Conservation (phyloP, 2,888 invertebrate genomes). For the Sminthurinus aureus region DNA sequence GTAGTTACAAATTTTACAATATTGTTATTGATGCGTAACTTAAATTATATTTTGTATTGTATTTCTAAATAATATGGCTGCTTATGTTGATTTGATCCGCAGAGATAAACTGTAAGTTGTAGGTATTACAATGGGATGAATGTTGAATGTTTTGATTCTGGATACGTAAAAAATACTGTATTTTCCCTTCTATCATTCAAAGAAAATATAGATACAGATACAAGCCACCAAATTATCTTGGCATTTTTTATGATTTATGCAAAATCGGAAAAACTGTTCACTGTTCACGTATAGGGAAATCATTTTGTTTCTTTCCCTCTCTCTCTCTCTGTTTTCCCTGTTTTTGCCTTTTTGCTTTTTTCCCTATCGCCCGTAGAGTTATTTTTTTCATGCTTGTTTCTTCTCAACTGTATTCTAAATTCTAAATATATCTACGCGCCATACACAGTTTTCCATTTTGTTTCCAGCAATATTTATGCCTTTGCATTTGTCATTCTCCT, state of each 20-base stretch:
- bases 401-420: neutral
- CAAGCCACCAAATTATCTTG: neutral
- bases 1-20: no score
- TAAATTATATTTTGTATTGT: neutral
- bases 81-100: neutral
- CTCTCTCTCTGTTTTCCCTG: neutral
- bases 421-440: no score
- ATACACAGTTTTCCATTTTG: neutral
- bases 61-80: neutral
- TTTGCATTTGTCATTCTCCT: slow-evolving; percentile 8
- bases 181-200: no score
- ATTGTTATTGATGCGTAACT: neutral
- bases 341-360: no score
- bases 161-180: no score
- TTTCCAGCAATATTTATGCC: slow-evolving; percentile 9
- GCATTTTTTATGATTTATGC: neutral
- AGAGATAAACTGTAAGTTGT: neutral
- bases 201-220: neutral
- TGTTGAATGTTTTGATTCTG: no score
- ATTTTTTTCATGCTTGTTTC: neutral
- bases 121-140: no score
- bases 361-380: neutral
- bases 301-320: neutral
- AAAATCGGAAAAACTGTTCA: neutral
- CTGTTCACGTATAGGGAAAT: neutral